Base-by-base conservation (phyloP, 1,140 invertebrate species). In the Apis florea region DNA sequence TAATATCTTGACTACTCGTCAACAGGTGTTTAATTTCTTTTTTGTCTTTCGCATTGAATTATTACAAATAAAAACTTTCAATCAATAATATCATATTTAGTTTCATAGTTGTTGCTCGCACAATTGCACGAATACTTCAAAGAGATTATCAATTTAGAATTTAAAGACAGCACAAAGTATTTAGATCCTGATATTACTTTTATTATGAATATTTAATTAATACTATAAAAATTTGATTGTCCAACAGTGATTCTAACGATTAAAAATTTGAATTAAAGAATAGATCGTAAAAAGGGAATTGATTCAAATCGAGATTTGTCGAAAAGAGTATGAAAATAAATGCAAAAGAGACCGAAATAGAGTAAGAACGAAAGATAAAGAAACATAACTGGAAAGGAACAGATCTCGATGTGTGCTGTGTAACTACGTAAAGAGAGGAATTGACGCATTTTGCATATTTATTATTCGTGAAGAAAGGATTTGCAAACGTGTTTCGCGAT, bases 401-500 rank as follows among this genome's bases (percentile, higher is more conserved):
- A 24, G 68, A 19, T 61, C 53, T 49, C 5, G 40, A 49, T 8
- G 19, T 21, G 54, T 51, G 49, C 24, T 54, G 31, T 24, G 51
- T 21, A 40, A 83, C 69, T 51, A 84, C 73, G 40, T 64, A 76
- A 67, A 56, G 59, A 61, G 31, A 49, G 54, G 49, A 70, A 6
- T 13, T 59, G 63, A 54, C 77, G 72, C 19, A 84, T 79, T 88
- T 88, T 83, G 83, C 85, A 90, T 88, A 90, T 88, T 90, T 84
- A 86, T 89, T 70, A 78, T 86, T 83, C 58, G 24, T 21, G 74
- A 75, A 74, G 21, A 82, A 81, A 85, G 82, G 17, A 73, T 13
- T 26, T 5, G 56, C 79, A 81, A 87, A 67, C 78, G 71, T 61
- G 51, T 61, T 70, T 75, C 79, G 73, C 68, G 67, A 51, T 79